phyloP scores from a whole-genome alignment of 2,888 invertebrate genomes.

The Sepiola atlantica region DNA sequence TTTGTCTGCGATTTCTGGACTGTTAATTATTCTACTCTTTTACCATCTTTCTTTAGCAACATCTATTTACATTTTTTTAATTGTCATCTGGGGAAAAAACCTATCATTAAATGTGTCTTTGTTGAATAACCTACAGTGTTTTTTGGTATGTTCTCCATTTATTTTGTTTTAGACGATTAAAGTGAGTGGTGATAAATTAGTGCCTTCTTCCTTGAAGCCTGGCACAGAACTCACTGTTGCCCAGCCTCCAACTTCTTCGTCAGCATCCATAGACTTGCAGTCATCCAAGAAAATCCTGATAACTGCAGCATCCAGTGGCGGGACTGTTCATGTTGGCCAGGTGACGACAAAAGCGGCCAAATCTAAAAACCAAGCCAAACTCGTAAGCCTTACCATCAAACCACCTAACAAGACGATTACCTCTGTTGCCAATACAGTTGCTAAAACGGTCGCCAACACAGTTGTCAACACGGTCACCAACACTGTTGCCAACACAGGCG shows the following conservation, averaged over 20 bases:
- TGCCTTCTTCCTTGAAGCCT: conserved; percentile 43
- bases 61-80: no score
- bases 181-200: conserved; percentile 36
- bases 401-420: background rate
- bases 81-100: no score
- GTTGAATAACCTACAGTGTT: background rate
- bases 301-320: conserved; percentile 36
- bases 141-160: no score
- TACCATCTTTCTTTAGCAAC: no score
- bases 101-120: background rate
- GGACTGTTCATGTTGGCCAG: conserved; percentile 36
- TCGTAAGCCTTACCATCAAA: background rate
- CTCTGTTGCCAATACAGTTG: background rate
- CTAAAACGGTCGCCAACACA: background rate
- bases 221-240: conserved; percentile 45
- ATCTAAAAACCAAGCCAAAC: conserved; percentile 3
- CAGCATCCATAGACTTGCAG: background rate
- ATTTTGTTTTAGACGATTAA: background rate
- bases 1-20: no score
- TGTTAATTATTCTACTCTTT: no score
- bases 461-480: background rate
- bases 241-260: conserved; percentile 1
- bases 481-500: background rate
- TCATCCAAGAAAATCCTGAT: background rate
- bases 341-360: background rate